A percentile compares a stretch with the other conserved stretches of the same genome.
Conservation (phyloP, 2,797 vertebrate species). For the Borostomias antarcticus region DNA sequence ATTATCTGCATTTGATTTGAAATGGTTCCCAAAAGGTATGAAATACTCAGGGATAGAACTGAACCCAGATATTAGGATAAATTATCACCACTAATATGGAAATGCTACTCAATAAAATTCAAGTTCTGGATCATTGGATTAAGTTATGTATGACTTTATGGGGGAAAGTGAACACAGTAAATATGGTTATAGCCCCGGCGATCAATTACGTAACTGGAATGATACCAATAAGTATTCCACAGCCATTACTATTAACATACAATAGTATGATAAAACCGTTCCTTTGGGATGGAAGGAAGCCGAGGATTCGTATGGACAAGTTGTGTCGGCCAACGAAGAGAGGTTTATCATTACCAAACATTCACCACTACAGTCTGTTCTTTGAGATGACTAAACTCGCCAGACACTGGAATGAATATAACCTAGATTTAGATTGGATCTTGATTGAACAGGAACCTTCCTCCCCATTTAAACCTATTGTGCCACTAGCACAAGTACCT, state of each 20-base stretch:
- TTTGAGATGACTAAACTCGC: conserved; percentile 11
- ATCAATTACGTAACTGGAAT: conserved; percentile 19
- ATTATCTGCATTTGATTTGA: neutral
- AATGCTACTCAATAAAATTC: too few relatives aligned
- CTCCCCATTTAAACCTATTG: neutral
- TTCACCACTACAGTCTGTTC: conserved; percentile 8
- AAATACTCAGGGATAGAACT: neutral
- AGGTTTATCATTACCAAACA: conserved; percentile 9
- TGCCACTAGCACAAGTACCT: neutral
- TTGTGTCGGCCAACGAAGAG: neutral
- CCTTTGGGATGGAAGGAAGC: conserved; percentile 9
- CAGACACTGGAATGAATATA: neutral
- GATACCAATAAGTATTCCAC: conserved; percentile 3
- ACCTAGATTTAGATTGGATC: neutral
- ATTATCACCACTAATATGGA: neutral
- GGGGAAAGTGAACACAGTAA: conserved; percentile 28
- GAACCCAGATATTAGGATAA: neutral
- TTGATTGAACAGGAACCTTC: neutral
- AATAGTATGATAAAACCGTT: conserved; percentile 5
- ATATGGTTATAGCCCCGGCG: conserved; percentile 18
- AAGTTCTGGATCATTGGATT: conserved; percentile 18
- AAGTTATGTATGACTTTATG: conserved; percentile 22
- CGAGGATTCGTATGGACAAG: neutral
- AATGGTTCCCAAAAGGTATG: neutral
- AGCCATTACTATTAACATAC: neutral